phyloP scores from a whole-genome alignment of 2,797 vertebrate genomes.

The Neostethus bicornis region DNA sequence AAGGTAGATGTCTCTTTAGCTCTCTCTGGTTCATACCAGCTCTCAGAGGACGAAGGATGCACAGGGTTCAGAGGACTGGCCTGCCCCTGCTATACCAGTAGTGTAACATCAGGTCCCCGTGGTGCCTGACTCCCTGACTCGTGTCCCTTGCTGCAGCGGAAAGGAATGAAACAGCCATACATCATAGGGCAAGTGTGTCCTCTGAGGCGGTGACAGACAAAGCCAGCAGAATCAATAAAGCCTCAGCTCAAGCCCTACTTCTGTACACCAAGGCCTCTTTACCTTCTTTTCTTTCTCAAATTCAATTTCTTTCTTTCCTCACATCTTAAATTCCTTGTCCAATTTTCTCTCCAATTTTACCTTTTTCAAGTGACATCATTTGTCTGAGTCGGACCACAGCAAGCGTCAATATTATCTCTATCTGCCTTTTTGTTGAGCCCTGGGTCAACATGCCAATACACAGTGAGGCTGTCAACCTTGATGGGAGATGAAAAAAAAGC shows the following conservation, averaged over 20 bases:
- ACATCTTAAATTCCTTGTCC: constrained; percentile 25
- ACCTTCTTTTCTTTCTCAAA: constrained; percentile 42
- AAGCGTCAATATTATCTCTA: constrained; percentile 72
- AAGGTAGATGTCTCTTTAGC: constrained; percentile 38
- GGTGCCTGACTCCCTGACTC: constrained; percentile 57
- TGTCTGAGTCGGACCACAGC: constrained; percentile 60
- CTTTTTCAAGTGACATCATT: constrained; percentile 56
- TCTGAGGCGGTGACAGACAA: constrained; percentile 66
- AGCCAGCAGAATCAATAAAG: constrained; percentile 73
- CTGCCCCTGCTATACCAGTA: constrained; percentile 40
- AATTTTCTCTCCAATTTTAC: constrained; percentile 28
- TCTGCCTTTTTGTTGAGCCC: constrained; percentile 59
- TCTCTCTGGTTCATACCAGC: constrained; percentile 23
- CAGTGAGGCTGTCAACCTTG: constrained; percentile 69
- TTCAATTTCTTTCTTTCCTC: constrained; percentile 15
- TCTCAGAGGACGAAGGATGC: constrained; percentile 56
- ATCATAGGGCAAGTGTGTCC: constrained; percentile 70
- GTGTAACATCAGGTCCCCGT: constrained; percentile 52
- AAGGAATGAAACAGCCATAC: constrained; percentile 62
- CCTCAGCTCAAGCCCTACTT: constrained; percentile 57
- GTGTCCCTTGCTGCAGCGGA: constrained; percentile 48
- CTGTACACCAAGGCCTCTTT: constrained; percentile 48
- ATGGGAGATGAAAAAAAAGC: constrained; percentile 50
- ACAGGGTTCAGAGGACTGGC: constrained; percentile 31
- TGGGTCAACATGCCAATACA: constrained; percentile 66